Base-by-base conservation (phyloP, 2,888 invertebrate species). In the Platycheirus albimanus region DNA sequence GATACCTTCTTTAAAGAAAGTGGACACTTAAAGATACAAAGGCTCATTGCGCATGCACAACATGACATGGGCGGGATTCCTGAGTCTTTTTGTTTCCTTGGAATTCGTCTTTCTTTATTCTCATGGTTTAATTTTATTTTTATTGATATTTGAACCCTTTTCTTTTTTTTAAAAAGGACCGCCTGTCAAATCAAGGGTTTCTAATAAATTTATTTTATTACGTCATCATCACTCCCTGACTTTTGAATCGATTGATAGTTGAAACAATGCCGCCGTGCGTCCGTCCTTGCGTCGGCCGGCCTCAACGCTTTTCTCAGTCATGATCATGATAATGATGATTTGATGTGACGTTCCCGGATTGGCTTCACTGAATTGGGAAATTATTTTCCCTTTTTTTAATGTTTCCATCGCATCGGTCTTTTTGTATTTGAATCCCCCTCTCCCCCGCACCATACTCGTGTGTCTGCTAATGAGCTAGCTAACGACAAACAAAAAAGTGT, bases 361-460 rank as follows among this genome's bases (percentile, higher is more conserved):
- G 78, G 74, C 83, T 78, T 78, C 83, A 83, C 24, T 78, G 77
- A 69, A 72, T 72, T 69, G 72, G 72, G 77, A 83, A 83, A 83
- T 74, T 74, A 69, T 49, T 78, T 72, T 63, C 33, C 47, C n/a
- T 49, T 51, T 69, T 41, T 15, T 43, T 52, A 47, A 83, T 72
- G 63, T 69, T 77, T 69, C 72, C 67, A 77, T 77, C 63, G 56
- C 28, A 2, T 38, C 19, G 20, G 24, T 15, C 15, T 24, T 24
- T 33, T 41, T 41, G 4, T 41, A 4, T 41, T n/a, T n/a, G n/a
- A n/a, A 41, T 13, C 17, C 19, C n/a, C 11, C 52, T 67, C 8
- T 30, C 3, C n/a, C 20, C 36, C 45, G 3, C 24, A 6, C n/a
- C n/a, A 30, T 33, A n/a, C n/a, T n/a, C n/a, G n/a, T 17, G 19